phyloP scores from a whole-genome alignment of 2,113 vertebrate genomes.

The Mormyrus iriodes region DNA sequence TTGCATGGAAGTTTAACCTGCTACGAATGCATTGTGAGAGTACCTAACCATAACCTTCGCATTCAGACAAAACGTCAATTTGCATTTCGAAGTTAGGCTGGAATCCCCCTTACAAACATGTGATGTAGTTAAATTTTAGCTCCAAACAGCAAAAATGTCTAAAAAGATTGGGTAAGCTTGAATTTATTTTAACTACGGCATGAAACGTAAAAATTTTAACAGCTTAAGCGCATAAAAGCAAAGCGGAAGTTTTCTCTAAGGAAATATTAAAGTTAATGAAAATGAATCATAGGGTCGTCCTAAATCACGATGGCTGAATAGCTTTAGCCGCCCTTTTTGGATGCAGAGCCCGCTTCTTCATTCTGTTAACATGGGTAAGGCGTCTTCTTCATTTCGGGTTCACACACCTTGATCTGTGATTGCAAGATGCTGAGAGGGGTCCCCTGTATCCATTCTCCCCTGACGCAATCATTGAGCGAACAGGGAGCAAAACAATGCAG shows the following conservation, averaged over 20 bases:
- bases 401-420: not conserved
- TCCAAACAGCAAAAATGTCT: not conserved
- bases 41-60: not conserved
- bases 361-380: not conserved
- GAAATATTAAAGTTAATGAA: not conserved
- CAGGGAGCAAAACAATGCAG: not conserved
- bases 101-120: not conserved
- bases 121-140: not conserved
- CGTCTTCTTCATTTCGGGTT: not conserved
- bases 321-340: not conserved
- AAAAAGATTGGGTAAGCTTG: not conserved
- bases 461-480: not conserved
- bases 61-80: not conserved
- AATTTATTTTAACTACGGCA: not conserved
- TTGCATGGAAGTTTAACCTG: not conserved
- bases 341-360: not conserved
- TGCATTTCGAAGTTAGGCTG: not conserved
- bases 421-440: not conserved
- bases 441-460: not conserved
- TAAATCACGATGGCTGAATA: not conserved
- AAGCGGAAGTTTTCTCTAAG: not conserved
- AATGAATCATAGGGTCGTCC: not conserved
- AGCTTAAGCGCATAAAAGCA: not conserved
- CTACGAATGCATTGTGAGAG: not conserved
- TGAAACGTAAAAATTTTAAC: not conserved